A percentile compares a stretch with the other conserved stretches of the same genome.
Conservation (phyloP, 2,797 vertebrate species). For the Siniperca undulata region DNA sequence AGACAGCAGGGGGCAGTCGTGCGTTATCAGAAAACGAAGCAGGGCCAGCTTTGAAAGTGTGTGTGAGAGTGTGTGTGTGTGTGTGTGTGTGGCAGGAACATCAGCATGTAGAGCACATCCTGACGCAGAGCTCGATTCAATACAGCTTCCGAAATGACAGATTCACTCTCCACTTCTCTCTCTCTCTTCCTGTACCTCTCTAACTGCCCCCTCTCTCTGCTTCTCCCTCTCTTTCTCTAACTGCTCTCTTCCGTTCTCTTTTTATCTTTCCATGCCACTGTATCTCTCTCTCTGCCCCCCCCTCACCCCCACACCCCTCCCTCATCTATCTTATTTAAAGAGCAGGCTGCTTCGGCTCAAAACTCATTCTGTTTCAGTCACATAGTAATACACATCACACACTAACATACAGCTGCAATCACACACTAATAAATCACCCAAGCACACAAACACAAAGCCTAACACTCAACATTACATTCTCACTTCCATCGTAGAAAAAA, state of each 20-base stretch:
- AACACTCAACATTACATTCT: conserved; percentile 2
- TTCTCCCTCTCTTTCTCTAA: conserved; percentile 24
- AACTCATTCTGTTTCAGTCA: conserved; percentile 71
- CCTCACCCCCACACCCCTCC: neutral
- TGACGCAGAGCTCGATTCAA: conserved; percentile 87
- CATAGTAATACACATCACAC: conserved; percentile 64
- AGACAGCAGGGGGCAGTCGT: conserved; percentile 85
- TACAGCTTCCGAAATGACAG: conserved; percentile 86
- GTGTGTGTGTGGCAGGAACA: conserved; percentile 75
- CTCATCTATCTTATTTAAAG: conserved; percentile 76
- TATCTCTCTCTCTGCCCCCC: conserved; percentile 23
- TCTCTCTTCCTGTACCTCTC: conserved; percentile 19
- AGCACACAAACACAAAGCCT: conserved; percentile 15
- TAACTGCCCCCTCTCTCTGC: conserved; percentile 20
- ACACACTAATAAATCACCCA: conserved; percentile 66
- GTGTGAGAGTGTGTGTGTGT: conserved; percentile 33
- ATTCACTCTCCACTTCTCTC: conserved; percentile 69
- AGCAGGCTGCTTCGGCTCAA: conserved; percentile 68
- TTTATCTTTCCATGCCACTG: conserved; percentile 55
- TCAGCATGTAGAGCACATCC: conserved; percentile 88
- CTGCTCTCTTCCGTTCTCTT: conserved; percentile 34
- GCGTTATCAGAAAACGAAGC: conserved; percentile 75
- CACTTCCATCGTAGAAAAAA: conserved; percentile 13
- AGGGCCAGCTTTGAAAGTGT: conserved; percentile 18
- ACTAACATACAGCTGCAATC: conserved; percentile 58